Conservation (phyloP, 2,113 vertebrate species). For the Rhinolophus sinicus region DNA sequence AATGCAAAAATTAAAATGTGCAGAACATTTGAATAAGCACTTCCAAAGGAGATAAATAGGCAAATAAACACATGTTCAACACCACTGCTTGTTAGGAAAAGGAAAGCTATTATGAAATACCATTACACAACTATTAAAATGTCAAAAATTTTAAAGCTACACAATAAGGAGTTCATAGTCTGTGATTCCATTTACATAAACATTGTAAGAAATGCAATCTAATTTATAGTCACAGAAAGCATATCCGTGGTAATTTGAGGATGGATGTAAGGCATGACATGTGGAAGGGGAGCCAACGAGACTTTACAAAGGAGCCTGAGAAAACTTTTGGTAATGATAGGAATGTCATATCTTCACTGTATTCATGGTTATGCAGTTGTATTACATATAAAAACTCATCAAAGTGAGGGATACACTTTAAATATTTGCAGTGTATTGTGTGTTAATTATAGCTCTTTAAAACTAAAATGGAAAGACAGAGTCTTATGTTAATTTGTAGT, state of each 20-base stretch:
- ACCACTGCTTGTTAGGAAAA: background rate
- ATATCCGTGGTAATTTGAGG: background rate
- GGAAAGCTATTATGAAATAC: background rate
- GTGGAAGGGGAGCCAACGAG: background rate
- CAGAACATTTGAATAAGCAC: background rate
- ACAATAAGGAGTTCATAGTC: background rate
- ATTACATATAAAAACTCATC: background rate
- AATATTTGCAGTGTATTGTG: background rate
- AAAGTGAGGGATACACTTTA: background rate
- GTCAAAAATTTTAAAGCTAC: background rate
- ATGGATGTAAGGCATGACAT: background rate
- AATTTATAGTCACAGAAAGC: background rate
- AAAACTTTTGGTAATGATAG: background rate
- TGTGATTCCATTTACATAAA: background rate
- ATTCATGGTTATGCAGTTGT: background rate
- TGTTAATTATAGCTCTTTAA: background rate
- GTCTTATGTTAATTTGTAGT: background rate
- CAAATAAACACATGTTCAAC: background rate
- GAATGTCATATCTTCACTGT: background rate
- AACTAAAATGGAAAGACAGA: background rate
- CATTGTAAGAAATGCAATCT: background rate
- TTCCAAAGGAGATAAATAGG: background rate
- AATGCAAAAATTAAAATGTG: background rate
- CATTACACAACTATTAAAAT: background rate
- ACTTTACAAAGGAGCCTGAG: background rate